phyloP scores from a whole-genome alignment of 2,113 vertebrate genomes.

The Heptranchias perlo region DNA sequence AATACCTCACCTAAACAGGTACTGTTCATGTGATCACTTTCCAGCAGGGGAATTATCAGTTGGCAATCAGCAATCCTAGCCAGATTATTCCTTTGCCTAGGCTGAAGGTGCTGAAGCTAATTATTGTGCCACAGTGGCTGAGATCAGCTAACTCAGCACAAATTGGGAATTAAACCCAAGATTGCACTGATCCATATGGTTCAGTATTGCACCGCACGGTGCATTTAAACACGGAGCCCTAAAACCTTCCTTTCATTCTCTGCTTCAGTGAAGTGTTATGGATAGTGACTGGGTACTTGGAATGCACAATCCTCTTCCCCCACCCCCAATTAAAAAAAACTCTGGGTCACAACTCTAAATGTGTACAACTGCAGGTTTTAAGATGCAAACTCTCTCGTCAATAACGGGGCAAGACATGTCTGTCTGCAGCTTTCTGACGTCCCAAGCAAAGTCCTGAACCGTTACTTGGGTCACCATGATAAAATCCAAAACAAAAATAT shows the following conservation, averaged over 20 bases:
- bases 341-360: not conserved
- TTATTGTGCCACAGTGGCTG: not conserved
- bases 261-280: not conserved
- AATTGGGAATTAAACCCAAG: not conserved
- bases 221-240: not conserved
- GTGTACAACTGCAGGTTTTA: not conserved
- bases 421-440: not conserved
- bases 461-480: not conserved
- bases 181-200: not conserved
- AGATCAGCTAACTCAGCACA: not conserved
- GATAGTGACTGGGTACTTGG: not conserved
- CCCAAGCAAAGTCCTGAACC: not conserved
- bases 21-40: not conserved
- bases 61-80: not conserved
- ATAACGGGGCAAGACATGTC: not conserved
- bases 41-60: not conserved
- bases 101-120: not conserved
- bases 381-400: not conserved
- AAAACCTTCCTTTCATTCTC: not conserved
- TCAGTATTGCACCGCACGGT: not conserved
- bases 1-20: not conserved
- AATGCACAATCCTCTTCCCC: not conserved
- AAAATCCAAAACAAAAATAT: not conserved
- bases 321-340: not conserved
- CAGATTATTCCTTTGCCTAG: not conserved